Evolutionary conservation across 2,113 vertebrate genomes (phyloP), one percentile per base, ranked within the genome.

Genomic region (Psammodynastes pulverulentus): DNA sequence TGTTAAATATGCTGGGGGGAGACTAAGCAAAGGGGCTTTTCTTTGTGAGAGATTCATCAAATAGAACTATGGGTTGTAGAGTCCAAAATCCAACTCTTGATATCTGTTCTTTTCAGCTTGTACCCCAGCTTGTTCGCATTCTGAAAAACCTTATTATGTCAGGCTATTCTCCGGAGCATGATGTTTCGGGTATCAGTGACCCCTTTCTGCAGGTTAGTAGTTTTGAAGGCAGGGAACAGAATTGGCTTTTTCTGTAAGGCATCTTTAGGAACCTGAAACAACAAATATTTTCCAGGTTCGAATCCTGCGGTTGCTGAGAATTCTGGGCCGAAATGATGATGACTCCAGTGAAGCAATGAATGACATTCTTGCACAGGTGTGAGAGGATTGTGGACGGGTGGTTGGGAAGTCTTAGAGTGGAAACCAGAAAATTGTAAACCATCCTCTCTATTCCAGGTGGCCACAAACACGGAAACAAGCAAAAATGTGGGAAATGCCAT

Each of bases 321-420:
- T 99, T 97, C 97, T 99, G 96, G 99, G 99, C 94, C 98, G 98
- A 97, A 98, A 98, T 89, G 99, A 99, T 67, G 99, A 99, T 26
- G 99, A 99, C 96, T 99, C 99, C 92, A 99, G 99, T 97, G 99
- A 99, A 98, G 99, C 99, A 94, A 99, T 99, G 99, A 99, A 99
- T 97, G 99, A 99, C 97, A 99, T 99, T 97, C 98, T 99, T 97
- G 99, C 99, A 96, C 99, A 99, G 98, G 99, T 99, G 99, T 99
- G 94, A 97, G 86, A n/a, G 15, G 86, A 5, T 12, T 56, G 5
- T 43, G 8, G 85, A 46, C 46, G 87, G 21, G 34, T 52, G 34
- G 54, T 9, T 24, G 17, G 24, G 39, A 8, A 19, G 3, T 43
- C 87, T 46, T 26, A 24, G 23, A 24, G 39, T 15, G 17, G 49